These are phyloP conservation scores for Centropus unirufus DNA, from an alignment of 2,113 vertebrate species.

Conservation along the genomic window DNA sequence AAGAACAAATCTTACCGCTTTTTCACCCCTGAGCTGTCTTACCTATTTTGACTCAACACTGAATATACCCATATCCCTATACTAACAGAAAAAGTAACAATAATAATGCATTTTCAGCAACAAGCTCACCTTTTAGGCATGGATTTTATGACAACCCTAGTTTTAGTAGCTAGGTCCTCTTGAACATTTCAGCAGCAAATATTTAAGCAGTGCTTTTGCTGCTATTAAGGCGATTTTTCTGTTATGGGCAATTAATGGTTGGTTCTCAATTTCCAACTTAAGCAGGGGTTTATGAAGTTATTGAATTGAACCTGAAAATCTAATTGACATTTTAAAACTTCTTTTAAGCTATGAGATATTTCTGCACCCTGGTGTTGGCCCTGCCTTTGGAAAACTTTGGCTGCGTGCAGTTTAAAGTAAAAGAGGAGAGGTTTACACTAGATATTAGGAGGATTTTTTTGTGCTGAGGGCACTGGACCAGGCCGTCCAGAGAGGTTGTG, in stretches of 20 bases:
- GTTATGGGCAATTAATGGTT: not conserved
- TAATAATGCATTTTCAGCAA: conserved; percentile 1
- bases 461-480: no score
- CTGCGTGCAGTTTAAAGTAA: not conserved
- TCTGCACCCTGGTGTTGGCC: not conserved
- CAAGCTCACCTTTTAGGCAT: conserved; percentile 20
- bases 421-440: no score
- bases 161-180: conserved; percentile 28
- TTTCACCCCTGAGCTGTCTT: not conserved
- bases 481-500: no score
- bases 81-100: conserved; percentile 26
- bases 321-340: not conserved
- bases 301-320: not conserved
- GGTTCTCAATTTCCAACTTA: not conserved
- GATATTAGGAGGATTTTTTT: no score
- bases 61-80: not conserved
- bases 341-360: not conserved
- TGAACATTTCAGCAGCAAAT: conserved; percentile 19
- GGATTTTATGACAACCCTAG: not conserved
- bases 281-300: not conserved
- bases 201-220: conserved; percentile 8
- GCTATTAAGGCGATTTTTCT: conserved; percentile 18
- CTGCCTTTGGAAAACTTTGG: not conserved
- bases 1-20: not conserved
- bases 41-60: not conserved